Conservation (phyloP, 2,797 vertebrate species). For the Austrolebias charrua region DNA sequence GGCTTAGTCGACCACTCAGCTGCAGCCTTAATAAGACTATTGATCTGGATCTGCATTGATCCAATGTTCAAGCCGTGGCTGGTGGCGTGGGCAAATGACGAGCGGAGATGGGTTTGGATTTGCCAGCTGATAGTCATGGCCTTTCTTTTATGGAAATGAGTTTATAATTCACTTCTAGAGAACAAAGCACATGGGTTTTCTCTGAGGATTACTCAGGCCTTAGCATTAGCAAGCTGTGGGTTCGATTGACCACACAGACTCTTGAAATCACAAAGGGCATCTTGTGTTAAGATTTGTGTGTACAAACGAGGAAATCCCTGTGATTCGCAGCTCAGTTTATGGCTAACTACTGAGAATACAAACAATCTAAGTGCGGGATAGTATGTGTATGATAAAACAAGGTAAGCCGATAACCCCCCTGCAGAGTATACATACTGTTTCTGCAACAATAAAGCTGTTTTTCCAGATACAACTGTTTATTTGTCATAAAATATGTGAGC, state of each 20-base stretch:
- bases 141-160: conserved; percentile 28
- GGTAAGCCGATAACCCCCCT: conserved; percentile 40
- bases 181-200: conserved; percentile 16
- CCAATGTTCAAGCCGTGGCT: conserved; percentile 47
- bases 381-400: conserved; percentile 42
- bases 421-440: conserved; percentile 19
- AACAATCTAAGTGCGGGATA: conserved; percentile 42
- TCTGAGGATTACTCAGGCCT: conserved; percentile 24
- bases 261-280: neutral
- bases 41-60: conserved; percentile 74
- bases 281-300: conserved; percentile 12
- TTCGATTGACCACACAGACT: conserved; percentile 6
- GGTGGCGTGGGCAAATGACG: conserved; percentile 37
- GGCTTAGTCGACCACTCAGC: conserved; percentile 72
- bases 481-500: conserved; percentile 50
- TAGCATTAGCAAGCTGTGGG: conserved; percentile 10
- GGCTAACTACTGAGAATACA: conserved; percentile 36
- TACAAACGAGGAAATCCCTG: conserved; percentile 16
- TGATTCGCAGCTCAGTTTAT: conserved; percentile 31
- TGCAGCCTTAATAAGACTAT: conserved; percentile 74
- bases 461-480: too few species aligned
- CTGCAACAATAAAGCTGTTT: too few species aligned
- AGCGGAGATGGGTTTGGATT: conserved; percentile 21
- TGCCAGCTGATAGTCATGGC: conserved; percentile 23
- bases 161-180: conserved; percentile 20